Evolutionary conservation across 2,113 vertebrate genomes (phyloP).

Genomic region (Corydoras maculifer): DNA sequence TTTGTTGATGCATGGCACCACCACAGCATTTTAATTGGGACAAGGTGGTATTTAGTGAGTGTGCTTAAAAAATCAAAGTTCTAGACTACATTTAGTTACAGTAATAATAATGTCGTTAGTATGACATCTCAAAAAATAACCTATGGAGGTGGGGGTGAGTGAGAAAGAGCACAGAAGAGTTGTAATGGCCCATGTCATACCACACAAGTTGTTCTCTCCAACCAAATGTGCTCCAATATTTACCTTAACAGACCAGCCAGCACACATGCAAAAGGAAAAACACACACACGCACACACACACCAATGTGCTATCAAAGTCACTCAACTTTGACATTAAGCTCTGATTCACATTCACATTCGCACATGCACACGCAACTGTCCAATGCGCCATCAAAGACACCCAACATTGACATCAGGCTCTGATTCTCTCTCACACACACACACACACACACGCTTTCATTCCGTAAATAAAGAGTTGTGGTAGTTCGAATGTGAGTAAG

Average conservation of each 20-base stretch:
- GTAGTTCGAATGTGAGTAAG: neutral
- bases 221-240: constrained; percentile 99
- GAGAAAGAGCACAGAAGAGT: constrained; percentile 82
- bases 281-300: neutral
- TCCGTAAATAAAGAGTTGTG: neutral
- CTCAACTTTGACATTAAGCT: neutral
- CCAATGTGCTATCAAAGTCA: too few species aligned
- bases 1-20: too few species aligned
- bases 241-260: constrained; percentile 93
- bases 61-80: too few species aligned
- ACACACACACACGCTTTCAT: neutral
- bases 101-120: too few species aligned
- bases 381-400: neutral
- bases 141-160: neutral
- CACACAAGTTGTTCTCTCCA: constrained; percentile 99
- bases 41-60: too few species aligned
- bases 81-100: too few species aligned
- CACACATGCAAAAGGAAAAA: constrained; percentile 48
- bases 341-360: neutral
- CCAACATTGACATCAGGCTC: neutral
- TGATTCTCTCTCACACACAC: neutral
- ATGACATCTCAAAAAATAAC: too few species aligned
- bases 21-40: too few species aligned
- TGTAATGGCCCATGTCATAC: constrained; percentile 95
- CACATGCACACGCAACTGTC: constrained; percentile 1